Percentiles rank a stretch among this genome's conserved stretches.
Conservation (phyloP, 2,797 vertebrate species). For the Gallirallus australis region DNA sequence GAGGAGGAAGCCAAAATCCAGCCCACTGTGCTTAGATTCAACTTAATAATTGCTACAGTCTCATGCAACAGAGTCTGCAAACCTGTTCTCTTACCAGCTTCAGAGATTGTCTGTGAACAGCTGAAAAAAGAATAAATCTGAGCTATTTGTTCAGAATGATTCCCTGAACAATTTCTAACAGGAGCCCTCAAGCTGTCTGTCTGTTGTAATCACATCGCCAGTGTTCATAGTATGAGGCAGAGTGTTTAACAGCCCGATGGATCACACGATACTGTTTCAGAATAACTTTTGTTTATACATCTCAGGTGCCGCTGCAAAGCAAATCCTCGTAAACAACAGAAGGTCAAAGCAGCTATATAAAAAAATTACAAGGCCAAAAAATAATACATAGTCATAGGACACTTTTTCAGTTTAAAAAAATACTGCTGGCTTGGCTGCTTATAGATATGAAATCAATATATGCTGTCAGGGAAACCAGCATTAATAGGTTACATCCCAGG, state of each 20-base stretch:
- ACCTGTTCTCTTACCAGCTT: neutral
- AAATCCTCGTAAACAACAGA: neutral
- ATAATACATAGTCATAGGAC: neutral
- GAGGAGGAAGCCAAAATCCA: neutral
- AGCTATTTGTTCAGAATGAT: neutral
- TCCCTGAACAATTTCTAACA: neutral
- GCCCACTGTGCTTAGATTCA: neutral
- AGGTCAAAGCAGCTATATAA: neutral
- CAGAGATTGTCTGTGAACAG: neutral
- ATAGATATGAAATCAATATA: neutral
- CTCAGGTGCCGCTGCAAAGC: neutral
- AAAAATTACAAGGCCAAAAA: neutral
- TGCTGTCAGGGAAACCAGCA: neutral
- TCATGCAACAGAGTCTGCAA: neutral
- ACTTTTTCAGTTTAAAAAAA: neutral
- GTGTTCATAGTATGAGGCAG: neutral
- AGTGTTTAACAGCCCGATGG: neutral
- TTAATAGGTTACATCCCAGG: neutral
- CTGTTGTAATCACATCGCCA: neutral
- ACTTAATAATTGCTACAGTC: neutral
- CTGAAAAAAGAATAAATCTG: neutral
- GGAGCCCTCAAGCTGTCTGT: neutral
- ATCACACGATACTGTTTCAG: neutral
- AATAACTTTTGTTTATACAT: neutral
- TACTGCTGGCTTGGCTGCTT: neutral